Conservation (phyloP, 2,797 vertebrate genomes). For the Bovichtus diacanthus region DNA sequence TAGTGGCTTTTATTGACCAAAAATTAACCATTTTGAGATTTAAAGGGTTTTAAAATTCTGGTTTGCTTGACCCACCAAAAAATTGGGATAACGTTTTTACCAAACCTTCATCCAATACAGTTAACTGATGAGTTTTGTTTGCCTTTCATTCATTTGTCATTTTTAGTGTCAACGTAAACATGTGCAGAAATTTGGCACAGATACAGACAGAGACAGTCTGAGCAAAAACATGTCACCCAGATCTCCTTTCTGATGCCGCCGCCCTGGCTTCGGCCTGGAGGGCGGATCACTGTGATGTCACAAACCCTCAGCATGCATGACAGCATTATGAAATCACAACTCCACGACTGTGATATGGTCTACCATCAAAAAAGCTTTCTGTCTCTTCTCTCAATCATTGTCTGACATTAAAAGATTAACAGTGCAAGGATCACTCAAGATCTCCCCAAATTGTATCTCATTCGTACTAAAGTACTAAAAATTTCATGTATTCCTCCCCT, state of each 20-base stretch:
- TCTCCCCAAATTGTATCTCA: too few relatives aligned
- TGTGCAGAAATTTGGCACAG: background rate
- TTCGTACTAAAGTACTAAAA: background rate
- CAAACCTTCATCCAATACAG: too few relatives aligned
- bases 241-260: conserved; percentile 4
- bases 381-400: background rate
- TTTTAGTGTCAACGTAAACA: background rate
- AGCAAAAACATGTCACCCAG: conserved; percentile 14
- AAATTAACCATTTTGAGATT: background rate
- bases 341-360: conserved; percentile 8
- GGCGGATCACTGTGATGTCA: conserved; percentile 24
- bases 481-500: background rate
- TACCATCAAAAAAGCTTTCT: conserved; percentile 1
- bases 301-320: conserved; percentile 19
- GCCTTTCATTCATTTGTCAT: background rate
- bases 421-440: too few relatives aligned
- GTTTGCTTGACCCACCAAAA: background rate
- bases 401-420: background rate
- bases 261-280: background rate
- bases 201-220: conserved; percentile 6
- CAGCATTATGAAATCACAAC: conserved; percentile 29
- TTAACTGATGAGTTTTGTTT: background rate
- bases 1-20: background rate
- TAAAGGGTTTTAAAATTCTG: background rate
- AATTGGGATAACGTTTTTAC: background rate